Conservation (phyloP, 2,888 invertebrate genomes). For the Prosapia bicincta region DNA sequence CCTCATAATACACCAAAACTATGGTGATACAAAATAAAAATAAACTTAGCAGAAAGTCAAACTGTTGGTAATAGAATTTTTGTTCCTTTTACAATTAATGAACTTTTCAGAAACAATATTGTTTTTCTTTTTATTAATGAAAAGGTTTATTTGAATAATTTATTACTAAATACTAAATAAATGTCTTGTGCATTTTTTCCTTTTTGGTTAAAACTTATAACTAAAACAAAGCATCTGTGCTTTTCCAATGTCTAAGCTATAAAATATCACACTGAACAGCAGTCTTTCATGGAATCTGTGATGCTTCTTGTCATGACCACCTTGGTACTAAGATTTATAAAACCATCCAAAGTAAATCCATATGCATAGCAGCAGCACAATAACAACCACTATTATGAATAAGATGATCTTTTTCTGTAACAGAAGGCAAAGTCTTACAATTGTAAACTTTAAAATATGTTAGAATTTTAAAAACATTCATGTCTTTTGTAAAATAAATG, state of each 20-base stretch:
- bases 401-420: constrained; percentile 24
- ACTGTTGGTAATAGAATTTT: too few relatives aligned
- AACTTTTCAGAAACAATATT: too few relatives aligned
- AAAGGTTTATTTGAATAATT: not conserved
- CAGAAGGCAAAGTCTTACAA: not conserved
- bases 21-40: too few relatives aligned
- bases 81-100: too few relatives aligned
- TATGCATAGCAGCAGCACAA: not conserved
- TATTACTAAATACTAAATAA: not conserved
- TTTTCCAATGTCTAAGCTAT: not conserved
- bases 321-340: not conserved
- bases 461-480: too few relatives aligned
- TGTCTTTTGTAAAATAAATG: too few relatives aligned
- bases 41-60: too few relatives aligned
- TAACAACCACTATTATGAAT: not conserved
- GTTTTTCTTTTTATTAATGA: too few relatives aligned
- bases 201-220: not conserved
- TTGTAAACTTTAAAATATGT: too few relatives aligned
- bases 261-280: not conserved
- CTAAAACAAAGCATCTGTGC: not conserved
- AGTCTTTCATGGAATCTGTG: not conserved
- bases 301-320: not conserved
- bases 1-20: too few relatives aligned
- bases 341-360: constrained; percentile 17
- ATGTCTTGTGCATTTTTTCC: not conserved